These are phyloP conservation scores for Drosophila oshimai DNA, from an alignment of 1,140 invertebrate genomes.

Conservation along the genomic window DNA sequence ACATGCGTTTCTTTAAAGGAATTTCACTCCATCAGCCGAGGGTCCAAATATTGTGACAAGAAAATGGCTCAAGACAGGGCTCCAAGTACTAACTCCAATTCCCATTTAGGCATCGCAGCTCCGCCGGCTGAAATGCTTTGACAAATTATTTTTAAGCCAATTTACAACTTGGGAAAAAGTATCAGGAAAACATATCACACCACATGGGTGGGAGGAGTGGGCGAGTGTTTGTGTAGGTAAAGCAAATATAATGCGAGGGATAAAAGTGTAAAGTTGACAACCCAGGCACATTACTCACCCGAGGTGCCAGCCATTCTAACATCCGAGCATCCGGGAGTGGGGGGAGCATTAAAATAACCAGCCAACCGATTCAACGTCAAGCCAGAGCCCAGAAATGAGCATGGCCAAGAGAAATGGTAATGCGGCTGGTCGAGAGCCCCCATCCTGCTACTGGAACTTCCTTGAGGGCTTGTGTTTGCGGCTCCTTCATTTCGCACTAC, in stretches of 20 bases:
- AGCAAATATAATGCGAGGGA: constrained; percentile 78
- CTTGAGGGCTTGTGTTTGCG: constrained; percentile 13
- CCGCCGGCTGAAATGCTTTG: constrained; percentile 70
- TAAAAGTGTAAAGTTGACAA: constrained; percentile 81
- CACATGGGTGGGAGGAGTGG: not conserved
- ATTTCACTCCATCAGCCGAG: constrained; percentile 52
- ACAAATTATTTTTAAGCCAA: constrained; percentile 82
- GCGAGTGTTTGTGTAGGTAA: constrained; percentile 63
- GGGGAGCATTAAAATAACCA: constrained; percentile 74
- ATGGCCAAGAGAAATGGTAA: constrained; percentile 78
- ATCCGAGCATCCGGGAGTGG: not conserved
- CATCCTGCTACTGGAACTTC: not conserved
- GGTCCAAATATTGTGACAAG: constrained; percentile 76
- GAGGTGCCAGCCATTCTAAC: constrained; percentile 59
- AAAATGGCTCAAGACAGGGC: constrained; percentile 48
- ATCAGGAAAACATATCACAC: constrained; percentile 78
- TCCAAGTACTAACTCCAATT: constrained; percentile 29
- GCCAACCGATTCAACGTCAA: constrained; percentile 78
- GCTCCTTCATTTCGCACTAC: constrained; percentile 39
- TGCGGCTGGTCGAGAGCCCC: constrained; percentile 51
- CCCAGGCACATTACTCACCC: constrained; percentile 79
- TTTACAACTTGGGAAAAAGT: constrained; percentile 81
- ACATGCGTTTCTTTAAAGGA: constrained; percentile 78
- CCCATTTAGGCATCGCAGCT: constrained; percentile 44
- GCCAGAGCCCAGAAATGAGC: constrained; percentile 56